Evolutionary conservation across 2,797 vertebrate species (phyloP), one percentile per base, ranked within the genome.

Genomic region (Parauchenoglanis ngamensis): DNA sequence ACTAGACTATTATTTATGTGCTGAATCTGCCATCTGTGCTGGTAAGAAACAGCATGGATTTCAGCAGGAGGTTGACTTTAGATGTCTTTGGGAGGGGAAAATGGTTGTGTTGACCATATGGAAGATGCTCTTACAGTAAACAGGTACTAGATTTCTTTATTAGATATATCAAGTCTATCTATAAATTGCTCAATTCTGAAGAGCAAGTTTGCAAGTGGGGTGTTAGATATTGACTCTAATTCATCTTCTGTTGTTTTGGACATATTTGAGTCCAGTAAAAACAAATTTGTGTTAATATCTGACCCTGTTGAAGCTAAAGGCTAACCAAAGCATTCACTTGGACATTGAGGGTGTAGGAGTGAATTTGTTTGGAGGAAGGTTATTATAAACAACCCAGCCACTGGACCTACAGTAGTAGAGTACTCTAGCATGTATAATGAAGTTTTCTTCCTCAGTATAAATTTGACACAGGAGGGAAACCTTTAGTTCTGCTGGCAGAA

Each of bases 351-450:
- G 56, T 11, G 17, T 5, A 28, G 15, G 10, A 81, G 11, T 59
- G 49, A 23, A 46, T 67, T 87, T 57, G 31, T 40, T 65, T 87
- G 23, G 8, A 56, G 15, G 7, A 21, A 83, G 72, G 73, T 77
- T 56, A 65, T 61, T 65, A 72, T 19, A 61, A 75, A 75, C 67
- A 56, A 86, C 35, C 2, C 1, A 75, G 28, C 8, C 25, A 2
- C 57, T 63, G 35, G 35, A 75, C 78, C 35, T 57, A 21, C 31
- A 57, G 87, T 23, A 15, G 63, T 35, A 65, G 19, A 84, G 70
- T 21, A 73, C 77, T 65, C 28, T 57, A 65, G 84, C 61, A 88
- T 86, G 49, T 68, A 88, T 83, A 83, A 83, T 88, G 44, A 68
- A 85, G 67, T 65, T 73, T 31, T 83, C 59, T 85, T 72, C 44